phyloP scores from a whole-genome alignment of 2,113 vertebrate species.

The Trinectes maculatus region DNA sequence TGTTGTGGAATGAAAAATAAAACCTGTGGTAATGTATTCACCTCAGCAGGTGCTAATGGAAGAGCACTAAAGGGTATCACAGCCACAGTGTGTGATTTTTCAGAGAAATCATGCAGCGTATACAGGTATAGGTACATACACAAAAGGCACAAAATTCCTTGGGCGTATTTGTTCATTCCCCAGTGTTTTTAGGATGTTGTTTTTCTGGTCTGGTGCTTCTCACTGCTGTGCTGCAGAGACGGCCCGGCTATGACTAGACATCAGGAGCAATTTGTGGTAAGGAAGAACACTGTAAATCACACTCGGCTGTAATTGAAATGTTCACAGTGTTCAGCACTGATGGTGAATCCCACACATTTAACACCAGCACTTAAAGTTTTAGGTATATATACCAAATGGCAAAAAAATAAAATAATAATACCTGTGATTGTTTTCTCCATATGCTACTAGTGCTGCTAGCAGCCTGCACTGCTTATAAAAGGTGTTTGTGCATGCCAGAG shows the following conservation, averaged over 20 bases:
- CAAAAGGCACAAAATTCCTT: not conserved
- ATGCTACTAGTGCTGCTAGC: not conserved
- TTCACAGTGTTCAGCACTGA: not conserved
- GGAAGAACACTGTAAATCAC: not conserved
- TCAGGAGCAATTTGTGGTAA: not conserved
- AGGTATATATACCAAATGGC: constrained; percentile 1
- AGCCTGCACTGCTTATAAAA: constrained; percentile 19
- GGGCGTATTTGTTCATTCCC: not conserved
- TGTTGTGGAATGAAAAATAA: too few relatives aligned
- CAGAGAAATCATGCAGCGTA: not conserved
- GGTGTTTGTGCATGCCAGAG: constrained; percentile 36
- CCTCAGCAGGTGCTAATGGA: not conserved
- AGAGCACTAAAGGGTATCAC: not conserved
- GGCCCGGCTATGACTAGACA: too few relatives aligned
- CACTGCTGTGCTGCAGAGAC: not conserved
- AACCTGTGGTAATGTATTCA: not conserved
- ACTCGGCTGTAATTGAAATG: constrained; percentile 1
- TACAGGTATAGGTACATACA: not conserved
- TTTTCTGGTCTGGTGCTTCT: not conserved
- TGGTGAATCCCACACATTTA: not conserved
- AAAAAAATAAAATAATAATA: not conserved
- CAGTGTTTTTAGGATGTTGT: not conserved
- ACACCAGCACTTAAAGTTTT: not conserved
- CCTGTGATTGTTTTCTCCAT: constrained; percentile 14
- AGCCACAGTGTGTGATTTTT: not conserved